Percentiles rank a stretch among this genome's conserved stretches.
Conservation (phyloP, 1,140 invertebrate species). For the Phenacoccus solenopsis region DNA sequence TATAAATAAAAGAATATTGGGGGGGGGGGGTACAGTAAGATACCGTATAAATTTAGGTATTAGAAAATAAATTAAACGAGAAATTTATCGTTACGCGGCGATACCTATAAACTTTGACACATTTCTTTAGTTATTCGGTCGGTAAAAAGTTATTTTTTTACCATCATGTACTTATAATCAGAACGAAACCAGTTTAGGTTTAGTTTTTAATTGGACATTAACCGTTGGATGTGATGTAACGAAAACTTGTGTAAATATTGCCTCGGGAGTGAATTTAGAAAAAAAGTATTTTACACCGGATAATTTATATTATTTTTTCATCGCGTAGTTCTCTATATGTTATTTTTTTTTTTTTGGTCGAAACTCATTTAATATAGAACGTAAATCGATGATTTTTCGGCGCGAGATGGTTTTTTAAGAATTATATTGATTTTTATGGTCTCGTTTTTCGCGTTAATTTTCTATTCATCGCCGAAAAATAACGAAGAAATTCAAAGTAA, state of each 20-base stretch:
- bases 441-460: too few species aligned
- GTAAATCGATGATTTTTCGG: neutral
- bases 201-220: slow-evolving; percentile 3
- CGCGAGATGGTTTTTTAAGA: too few species aligned
- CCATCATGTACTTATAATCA: neutral
- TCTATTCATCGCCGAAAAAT: too few species aligned
- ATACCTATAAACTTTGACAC: neutral
- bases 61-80: neutral
- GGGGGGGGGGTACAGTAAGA: too few species aligned
- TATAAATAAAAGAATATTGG: too few species aligned
- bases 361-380: too few species aligned
- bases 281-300: neutral
- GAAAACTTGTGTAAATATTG: neutral
- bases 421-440: too few species aligned
- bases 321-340: too few species aligned
- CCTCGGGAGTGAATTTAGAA: neutral
- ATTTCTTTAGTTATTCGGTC: neutral
- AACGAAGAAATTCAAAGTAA: too few species aligned
- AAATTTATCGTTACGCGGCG: neutral
- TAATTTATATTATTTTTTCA: neutral
- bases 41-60: neutral
- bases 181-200: slow-evolving; percentile 1
- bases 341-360: neutral
- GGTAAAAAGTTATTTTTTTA: neutral
- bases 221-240: neutral